A percentile compares a stretch with the other conserved stretches of the same genome.
Evolutionary conservation across 2,797 vertebrate genomes (phyloP).

Genomic region (Chanos chanos): DNA sequence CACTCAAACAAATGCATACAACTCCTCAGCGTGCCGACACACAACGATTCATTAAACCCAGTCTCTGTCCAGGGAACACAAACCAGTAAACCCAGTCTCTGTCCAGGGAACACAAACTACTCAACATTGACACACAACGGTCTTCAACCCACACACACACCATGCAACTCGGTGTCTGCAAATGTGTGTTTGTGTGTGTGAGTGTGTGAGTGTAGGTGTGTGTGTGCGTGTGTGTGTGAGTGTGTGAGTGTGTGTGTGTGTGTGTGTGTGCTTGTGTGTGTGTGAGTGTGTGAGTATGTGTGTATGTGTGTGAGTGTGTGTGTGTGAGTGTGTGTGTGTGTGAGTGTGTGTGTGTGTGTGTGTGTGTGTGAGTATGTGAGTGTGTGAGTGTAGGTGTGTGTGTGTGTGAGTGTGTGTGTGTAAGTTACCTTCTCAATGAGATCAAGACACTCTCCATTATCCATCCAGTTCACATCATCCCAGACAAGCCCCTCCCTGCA

Average conservation of each 20-base stretch:
- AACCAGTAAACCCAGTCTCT: too few species aligned
- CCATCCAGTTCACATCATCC: constrained; percentile 95
- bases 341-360: background rate
- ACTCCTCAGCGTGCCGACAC: too few species aligned
- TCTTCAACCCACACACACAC: background rate
- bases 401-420: background rate
- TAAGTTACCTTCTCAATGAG: constrained; percentile 91
- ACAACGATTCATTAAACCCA: too few species aligned
- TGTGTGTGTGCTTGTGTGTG: too few species aligned
- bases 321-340: background rate
- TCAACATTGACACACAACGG: too few species aligned
- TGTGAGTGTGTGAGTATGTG: too few species aligned
- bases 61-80: too few species aligned
- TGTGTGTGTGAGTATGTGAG: background rate
- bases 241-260: background rate
- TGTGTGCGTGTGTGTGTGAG: background rate
- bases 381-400: background rate
- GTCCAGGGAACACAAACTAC: too few species aligned
- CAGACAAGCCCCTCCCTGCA: constrained; percentile 87
- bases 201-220: too few species aligned
- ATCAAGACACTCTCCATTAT: constrained; percentile 96
- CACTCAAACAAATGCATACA: background rate
- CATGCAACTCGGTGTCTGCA: background rate
- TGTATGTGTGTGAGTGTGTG: too few species aligned
- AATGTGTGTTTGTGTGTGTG: too few species aligned